These are phyloP conservation scores for Gymnogyps californianus DNA, from an alignment of 2,113 vertebrate species.

Conservation along the genomic window DNA sequence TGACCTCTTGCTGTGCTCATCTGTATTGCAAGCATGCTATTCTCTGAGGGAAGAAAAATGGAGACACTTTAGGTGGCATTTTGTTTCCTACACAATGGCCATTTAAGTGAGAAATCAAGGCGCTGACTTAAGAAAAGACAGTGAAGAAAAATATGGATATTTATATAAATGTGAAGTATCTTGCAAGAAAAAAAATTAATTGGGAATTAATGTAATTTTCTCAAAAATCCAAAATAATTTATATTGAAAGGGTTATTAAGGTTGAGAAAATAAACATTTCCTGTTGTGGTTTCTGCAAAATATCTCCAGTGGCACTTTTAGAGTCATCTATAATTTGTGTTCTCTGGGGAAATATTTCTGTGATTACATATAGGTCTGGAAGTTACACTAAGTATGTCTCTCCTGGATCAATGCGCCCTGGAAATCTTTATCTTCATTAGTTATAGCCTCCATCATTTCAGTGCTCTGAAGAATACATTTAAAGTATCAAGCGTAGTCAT, in stretches of 20 bases:
- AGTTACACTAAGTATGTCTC: neutral
- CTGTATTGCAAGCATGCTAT: neutral
- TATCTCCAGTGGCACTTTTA: conserved; percentile 55
- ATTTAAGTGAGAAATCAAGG: neutral
- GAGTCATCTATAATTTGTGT: conserved; percentile 47
- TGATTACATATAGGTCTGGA: conserved; percentile 48
- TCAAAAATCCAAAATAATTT: conserved; percentile 44
- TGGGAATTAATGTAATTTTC: conserved; percentile 33
- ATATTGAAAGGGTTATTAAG: conserved; percentile 49
- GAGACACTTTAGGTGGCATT: neutral
- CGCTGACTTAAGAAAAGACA: neutral
- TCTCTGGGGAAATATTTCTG: conserved; percentile 48
- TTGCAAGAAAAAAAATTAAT: neutral
- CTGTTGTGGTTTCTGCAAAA: conserved; percentile 63
- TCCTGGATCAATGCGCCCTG: conserved; percentile 23
- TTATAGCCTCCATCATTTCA: neutral
- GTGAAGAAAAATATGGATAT: neutral
- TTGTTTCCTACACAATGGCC: neutral
- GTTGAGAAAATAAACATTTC: conserved; percentile 73
- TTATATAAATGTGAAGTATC: neutral
- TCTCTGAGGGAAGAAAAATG: neutral
- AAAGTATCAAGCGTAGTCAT: neutral
- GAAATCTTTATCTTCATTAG: conserved; percentile 53
- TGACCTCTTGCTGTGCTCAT: neutral
- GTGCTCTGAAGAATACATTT: neutral